Evolutionary conservation across 2,888 invertebrate genomes (phyloP).

Genomic region (Hypolimnas misippus): DNA sequence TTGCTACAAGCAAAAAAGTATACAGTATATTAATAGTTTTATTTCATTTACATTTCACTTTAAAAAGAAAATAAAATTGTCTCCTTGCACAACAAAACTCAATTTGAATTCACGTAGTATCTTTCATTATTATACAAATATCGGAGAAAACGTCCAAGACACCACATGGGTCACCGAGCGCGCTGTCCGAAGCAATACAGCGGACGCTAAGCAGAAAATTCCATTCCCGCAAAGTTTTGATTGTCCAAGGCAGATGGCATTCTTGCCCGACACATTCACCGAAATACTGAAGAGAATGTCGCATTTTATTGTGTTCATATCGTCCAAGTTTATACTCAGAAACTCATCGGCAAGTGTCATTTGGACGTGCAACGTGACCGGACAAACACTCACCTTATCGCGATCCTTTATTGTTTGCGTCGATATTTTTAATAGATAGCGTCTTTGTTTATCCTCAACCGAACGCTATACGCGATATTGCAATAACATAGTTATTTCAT

Average conservation of each 20-base stretch:
- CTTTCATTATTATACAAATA: conserved; percentile 23
- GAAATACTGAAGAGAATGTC: conserved; percentile 66
- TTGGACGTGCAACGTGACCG: conserved; percentile 46
- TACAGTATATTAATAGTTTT: too few relatives aligned
- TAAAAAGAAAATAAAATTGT: neutral
- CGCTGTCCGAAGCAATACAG: conserved; percentile 67
- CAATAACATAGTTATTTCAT: neutral
- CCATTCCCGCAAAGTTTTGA: conserved; percentile 81
- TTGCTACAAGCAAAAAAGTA: too few relatives aligned
- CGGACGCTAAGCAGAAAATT: conserved; percentile 81
- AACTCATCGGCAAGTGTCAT: conserved; percentile 69
- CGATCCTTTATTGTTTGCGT: conserved; percentile 24
- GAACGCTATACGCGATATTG: neutral
- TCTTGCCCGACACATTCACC: conserved; percentile 76
- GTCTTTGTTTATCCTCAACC: neutral
- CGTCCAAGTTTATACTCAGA: conserved; percentile 63
- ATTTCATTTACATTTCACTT: neutral
- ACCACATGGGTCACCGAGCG: conserved; percentile 43
- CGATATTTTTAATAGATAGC: conserved; percentile 15
- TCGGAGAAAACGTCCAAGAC: conserved; percentile 52
- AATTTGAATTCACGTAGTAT: conserved; percentile 5
- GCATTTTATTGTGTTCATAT: conserved; percentile 79
- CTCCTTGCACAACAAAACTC: neutral
- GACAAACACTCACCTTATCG: conserved; percentile 35
- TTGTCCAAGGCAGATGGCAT: conserved; percentile 83